A percentile compares a stretch with the other conserved stretches of the same genome.
Conservation (phyloP, 2,113 vertebrate genomes). For the Phodopus roborovskii region DNA sequence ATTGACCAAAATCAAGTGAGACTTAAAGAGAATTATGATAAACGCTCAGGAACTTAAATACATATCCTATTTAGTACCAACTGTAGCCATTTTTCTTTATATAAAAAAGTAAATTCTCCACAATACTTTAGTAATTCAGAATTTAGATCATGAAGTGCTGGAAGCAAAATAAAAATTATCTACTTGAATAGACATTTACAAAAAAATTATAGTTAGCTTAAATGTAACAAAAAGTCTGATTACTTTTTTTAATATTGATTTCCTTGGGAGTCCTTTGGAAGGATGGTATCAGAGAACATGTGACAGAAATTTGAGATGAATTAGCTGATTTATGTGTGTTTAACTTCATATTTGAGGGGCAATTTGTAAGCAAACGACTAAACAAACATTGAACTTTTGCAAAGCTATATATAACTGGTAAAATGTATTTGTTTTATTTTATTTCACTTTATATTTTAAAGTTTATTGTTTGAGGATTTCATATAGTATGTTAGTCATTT, state of each 20-base stretch:
- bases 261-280: background rate
- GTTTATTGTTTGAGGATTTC: background rate
- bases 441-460: background rate
- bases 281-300: background rate
- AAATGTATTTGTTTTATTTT: background rate
- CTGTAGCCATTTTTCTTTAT: background rate
- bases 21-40: background rate
- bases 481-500: background rate
- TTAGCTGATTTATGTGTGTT: background rate
- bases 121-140: background rate
- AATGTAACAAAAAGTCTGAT: background rate
- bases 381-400: background rate
- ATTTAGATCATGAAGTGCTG: background rate
- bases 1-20: conserved; percentile 50
- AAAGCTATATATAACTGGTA: background rate
- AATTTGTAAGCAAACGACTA: background rate
- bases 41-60: background rate
- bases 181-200: background rate
- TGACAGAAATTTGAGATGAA: background rate
- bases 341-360: background rate
- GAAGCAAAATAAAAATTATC: background rate
- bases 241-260: background rate
- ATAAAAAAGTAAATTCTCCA: background rate
- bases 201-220: background rate
- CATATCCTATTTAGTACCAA: background rate